A percentile compares a stretch with the other conserved stretches of the same genome.
Conservation (phyloP, 2,113 vertebrate species). For the Gymnocephalus cernua region DNA sequence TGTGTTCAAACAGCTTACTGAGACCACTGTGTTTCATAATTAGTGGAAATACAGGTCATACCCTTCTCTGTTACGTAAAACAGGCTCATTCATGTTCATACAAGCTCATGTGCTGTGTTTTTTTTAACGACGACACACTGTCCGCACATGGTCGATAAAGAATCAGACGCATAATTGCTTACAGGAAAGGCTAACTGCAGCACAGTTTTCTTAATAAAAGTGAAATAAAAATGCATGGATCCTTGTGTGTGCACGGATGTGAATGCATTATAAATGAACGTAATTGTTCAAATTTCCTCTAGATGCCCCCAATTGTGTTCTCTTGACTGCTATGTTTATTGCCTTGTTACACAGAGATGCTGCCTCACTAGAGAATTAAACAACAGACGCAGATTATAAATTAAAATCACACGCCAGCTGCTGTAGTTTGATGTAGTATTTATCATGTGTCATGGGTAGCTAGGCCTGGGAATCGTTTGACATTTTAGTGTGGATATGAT, state of each 20-base stretch:
- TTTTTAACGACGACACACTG: constrained; percentile 35
- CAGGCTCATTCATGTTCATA: constrained; percentile 60
- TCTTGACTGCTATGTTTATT: neutral
- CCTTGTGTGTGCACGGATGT: neutral
- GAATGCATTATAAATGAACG: neutral
- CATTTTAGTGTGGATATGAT: neutral
- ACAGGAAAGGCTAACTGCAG: constrained; percentile 6
- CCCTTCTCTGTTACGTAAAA: constrained; percentile 42
- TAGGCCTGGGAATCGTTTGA: neutral
- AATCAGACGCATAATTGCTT: constrained; percentile 25
- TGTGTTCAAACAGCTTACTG: constrained; percentile 37
- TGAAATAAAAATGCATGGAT: neutral
- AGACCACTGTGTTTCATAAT: constrained; percentile 52
- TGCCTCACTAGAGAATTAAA: neutral
- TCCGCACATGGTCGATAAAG: constrained; percentile 50
- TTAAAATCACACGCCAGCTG: neutral
- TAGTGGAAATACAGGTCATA: constrained; percentile 57
- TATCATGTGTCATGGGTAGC: neutral
- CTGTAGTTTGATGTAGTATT: neutral
- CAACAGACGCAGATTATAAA: constrained; percentile 1
- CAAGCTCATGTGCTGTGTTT: constrained; percentile 38
- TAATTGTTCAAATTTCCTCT: neutral
- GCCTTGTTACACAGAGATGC: neutral
- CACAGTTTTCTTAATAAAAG: neutral
- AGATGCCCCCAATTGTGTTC: neutral